phyloP scores from a whole-genome alignment of 1,140 invertebrate species.

The Ceratina australensis region DNA sequence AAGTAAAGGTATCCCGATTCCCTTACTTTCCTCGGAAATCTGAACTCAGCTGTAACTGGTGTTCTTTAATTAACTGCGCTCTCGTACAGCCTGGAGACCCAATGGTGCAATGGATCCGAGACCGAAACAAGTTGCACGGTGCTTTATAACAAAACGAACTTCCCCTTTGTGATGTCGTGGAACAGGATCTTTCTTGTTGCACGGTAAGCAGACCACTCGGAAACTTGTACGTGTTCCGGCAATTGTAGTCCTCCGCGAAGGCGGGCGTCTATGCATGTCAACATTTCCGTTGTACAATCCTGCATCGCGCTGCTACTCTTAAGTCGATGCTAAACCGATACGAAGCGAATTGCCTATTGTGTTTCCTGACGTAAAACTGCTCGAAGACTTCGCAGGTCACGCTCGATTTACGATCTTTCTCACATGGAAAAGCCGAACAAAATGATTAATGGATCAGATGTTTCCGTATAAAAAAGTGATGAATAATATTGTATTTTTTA shows the following conservation, averaged over 20 bases:
- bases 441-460: too few species aligned
- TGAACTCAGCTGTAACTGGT: not conserved
- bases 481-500: too few species aligned
- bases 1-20: not conserved
- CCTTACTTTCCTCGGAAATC: not conserved
- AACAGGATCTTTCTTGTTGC: conserved; percentile 27
- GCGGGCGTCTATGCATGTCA: conserved; percentile 19
- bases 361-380: conserved; percentile 1
- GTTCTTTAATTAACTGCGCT: conserved; percentile 7
- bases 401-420: not conserved
- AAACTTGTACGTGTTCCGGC: conserved; percentile 24
- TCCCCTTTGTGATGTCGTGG: not conserved
- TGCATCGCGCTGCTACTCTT: not conserved
- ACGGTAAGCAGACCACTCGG: conserved; percentile 23
- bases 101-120: not conserved
- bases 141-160: conserved; percentile 10
- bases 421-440: too few species aligned
- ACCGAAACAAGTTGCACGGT: conserved; percentile 5
- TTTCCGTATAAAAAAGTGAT: too few species aligned
- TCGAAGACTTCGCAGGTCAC: not conserved
- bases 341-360: conserved; percentile 18
- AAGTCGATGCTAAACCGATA: not conserved
- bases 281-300: conserved; percentile 3
- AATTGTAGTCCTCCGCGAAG: conserved; percentile 21
- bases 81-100: not conserved